Percentiles rank a stretch among this genome's conserved stretches.
Conservation (phyloP, 1,140 invertebrate species). For the Platyscapa corneri region DNA sequence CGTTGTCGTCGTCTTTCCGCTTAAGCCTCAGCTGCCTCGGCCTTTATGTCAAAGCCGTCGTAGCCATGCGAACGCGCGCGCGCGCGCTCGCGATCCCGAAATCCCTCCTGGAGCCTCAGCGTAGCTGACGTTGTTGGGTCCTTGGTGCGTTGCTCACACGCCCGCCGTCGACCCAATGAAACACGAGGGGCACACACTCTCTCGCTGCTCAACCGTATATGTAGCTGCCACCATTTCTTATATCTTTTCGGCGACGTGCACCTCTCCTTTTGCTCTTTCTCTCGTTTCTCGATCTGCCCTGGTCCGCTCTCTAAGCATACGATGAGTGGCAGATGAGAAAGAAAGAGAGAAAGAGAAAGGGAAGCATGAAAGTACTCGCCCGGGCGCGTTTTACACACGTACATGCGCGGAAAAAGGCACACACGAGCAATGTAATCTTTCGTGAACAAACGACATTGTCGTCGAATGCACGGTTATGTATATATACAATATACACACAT, state of each 20-base stretch:
- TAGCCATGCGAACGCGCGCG: background rate
- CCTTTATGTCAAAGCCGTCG: background rate
- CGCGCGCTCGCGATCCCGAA: background rate
- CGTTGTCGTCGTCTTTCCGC: background rate
- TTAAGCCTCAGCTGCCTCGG: background rate
- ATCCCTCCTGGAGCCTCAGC: background rate
- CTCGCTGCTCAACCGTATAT: background rate
- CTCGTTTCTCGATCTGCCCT: background rate
- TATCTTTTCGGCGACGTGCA: background rate
- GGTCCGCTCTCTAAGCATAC: background rate
- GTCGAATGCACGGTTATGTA: background rate
- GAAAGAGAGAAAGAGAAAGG: background rate
- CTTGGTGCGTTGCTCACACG: background rate
- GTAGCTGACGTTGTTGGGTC: background rate
- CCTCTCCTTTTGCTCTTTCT: background rate
- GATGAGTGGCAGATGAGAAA: background rate
- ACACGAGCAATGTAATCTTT: background rate
- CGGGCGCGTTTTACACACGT: background rate
- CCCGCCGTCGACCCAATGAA: constrained; percentile 5
- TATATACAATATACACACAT: too few relatives aligned
- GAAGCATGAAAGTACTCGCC: background rate
- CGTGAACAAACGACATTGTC: background rate
- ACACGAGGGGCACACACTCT: background rate
- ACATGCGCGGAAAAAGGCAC: background rate
- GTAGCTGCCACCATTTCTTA: constrained; percentile 1